Conservation (phyloP, 2,113 vertebrate species). For the Scophthalmus maximus region DNA sequence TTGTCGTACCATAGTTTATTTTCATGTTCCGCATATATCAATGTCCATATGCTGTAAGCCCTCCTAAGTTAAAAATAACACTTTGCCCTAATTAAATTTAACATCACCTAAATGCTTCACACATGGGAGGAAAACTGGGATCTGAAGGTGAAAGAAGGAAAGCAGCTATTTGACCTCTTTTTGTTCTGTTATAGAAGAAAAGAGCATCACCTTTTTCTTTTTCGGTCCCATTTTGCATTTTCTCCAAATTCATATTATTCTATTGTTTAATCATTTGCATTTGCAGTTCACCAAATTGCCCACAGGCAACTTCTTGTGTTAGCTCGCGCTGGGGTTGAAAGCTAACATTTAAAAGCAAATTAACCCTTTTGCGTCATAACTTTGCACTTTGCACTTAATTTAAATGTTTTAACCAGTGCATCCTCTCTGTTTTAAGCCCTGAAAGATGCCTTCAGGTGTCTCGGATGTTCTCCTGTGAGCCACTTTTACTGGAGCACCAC, state of each 20-base stretch:
- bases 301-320: no score
- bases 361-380: not conserved
- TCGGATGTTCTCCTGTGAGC: not conserved
- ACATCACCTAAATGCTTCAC: not conserved
- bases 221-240: not conserved
- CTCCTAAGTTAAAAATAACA: not conserved
- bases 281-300: not conserved
- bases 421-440: not conserved
- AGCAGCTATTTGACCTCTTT: not conserved
- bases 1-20: not conserved
- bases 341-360: constrained; percentile 6
- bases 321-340: not conserved
- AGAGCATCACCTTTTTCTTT: not conserved
- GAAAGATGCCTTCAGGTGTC: not conserved
- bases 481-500: not conserved
- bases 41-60: not conserved
- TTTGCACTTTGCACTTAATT: not conserved
- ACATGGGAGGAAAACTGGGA: no score
- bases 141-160: not conserved
- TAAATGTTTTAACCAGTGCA: not conserved
- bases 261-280: not conserved
- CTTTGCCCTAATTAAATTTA: not conserved
- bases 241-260: not conserved
- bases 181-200: no score
- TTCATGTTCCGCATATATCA: not conserved